Percentiles rank a stretch among this genome's conserved stretches.
Conservation (phyloP, 2,888 invertebrate species). For the Nemapogon koenigi region DNA sequence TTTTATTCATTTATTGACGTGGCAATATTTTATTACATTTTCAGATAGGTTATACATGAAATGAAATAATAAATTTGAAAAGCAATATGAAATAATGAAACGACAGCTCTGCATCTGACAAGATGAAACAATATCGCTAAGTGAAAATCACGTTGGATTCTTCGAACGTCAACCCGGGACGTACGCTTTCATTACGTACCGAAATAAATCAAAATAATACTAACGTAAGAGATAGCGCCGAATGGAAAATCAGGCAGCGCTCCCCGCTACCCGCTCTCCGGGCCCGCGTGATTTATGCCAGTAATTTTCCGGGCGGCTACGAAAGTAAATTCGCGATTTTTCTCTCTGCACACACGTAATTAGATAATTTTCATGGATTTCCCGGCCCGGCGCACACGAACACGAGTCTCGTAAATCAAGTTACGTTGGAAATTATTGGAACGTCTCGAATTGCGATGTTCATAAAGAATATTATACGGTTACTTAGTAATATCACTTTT, state of each 20-base stretch:
- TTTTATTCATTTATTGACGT: too few relatives aligned
- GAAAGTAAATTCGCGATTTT: slow-evolving; percentile 59
- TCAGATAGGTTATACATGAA: too few relatives aligned
- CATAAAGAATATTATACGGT: too few relatives aligned
- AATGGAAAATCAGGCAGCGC: slow-evolving; percentile 56
- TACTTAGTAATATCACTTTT: too few relatives aligned
- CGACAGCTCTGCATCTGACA: slow-evolving; percentile 11
- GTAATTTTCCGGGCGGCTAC: slow-evolving; percentile 61
- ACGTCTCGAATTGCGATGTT: slow-evolving; percentile 3
- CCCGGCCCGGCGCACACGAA: slow-evolving; percentile 20
- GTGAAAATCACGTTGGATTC: slow-evolving; percentile 39
- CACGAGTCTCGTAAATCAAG: slow-evolving; percentile 8
- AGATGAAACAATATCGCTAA: slow-evolving; percentile 30
- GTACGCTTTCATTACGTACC: slow-evolving; percentile 56
- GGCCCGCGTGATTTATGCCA: slow-evolving; percentile 48
- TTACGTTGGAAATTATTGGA: slow-evolving; percentile 9
- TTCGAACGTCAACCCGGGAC: slow-evolving; percentile 49
- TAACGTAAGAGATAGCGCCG: slow-evolving; percentile 52
- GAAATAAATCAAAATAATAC: slow-evolving; percentile 63
- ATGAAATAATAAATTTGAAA: too few relatives aligned
- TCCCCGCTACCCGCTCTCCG: slow-evolving; percentile 26
- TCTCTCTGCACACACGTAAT: slow-evolving; percentile 57
- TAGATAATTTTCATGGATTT: slow-evolving; percentile 56
- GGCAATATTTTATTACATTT: too few relatives aligned
- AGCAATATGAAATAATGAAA: too few relatives aligned